Evolutionary conservation across 2,113 vertebrate species (phyloP).

Genomic region (Cyanistes caeruleus): DNA sequence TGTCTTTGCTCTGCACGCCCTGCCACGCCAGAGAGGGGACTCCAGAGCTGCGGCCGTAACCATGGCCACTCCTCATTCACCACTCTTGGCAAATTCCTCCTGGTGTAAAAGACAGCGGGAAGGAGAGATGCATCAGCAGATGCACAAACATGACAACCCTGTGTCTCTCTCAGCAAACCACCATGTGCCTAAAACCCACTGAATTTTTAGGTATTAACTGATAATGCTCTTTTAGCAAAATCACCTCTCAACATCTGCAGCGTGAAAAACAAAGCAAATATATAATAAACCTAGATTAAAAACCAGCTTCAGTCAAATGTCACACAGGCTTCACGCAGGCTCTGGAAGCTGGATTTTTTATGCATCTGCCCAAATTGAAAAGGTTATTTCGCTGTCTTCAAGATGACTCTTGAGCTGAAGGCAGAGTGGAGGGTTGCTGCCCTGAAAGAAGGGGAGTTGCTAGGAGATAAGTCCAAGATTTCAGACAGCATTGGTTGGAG

Average conservation of each 20-base stretch:
- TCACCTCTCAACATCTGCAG: conserved; percentile 22
- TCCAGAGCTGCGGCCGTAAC: conserved; percentile 60
- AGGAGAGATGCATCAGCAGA: not conserved
- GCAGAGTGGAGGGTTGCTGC: conserved; percentile 73
- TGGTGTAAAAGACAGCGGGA: not conserved
- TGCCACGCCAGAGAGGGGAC: conserved; percentile 41
- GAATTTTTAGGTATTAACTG: not conserved
- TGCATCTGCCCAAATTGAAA: conserved; percentile 78
- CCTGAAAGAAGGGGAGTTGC: conserved; percentile 89
- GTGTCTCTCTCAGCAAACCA: not conserved
- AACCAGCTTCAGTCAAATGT: conserved; percentile 46
- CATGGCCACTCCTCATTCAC: conserved; percentile 54
- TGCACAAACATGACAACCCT: conserved; percentile 5
- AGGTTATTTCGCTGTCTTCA: conserved; percentile 76
- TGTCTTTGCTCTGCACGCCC: not conserved
- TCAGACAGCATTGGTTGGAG: conserved; percentile 82
- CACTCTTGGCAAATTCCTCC: conserved; percentile 38
- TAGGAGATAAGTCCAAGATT: conserved; percentile 91
- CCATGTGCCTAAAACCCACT: not conserved
- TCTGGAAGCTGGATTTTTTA: conserved; percentile 60
- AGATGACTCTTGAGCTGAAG: conserved; percentile 77
- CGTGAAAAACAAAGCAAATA: conserved; percentile 21
- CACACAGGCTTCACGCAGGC: conserved; percentile 30
- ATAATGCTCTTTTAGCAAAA: not conserved
- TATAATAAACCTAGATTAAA: conserved; percentile 36